Base-by-base conservation (phyloP, 1,140 invertebrate species). In the Bombus breviceps region DNA sequence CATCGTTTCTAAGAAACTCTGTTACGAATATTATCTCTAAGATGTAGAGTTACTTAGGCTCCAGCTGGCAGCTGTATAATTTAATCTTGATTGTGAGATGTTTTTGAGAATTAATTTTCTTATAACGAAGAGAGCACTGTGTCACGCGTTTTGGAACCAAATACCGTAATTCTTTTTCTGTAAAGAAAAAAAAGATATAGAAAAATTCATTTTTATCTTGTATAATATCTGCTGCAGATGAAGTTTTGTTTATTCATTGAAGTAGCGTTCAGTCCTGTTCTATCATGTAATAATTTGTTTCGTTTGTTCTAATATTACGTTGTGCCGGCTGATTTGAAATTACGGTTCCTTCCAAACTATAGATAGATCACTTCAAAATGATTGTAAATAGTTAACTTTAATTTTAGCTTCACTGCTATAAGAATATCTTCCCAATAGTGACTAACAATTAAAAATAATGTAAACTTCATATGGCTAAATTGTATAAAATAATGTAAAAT, bases 1-100 rank as follows among this genome's bases (percentile, higher is more conserved):
- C 74, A 57, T 77, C 75, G 75, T n/a, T 77, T 77, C 75, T 62
- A 41, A 62, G 43, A 47, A 77, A 77, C 37, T 37, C 47, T n/a
- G 43, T 59, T 32, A 34, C 53, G 53, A 77, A 62, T 77, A 77
- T 59, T 77, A 59, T 39, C 12, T 53, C 13, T 53, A n/a, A 59
- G 75, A 62, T 22, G n/a, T 22, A 76, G 69, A 41, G 34, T 76
- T 59, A n/a, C 34, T 43, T 59, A 62, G 37, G 34, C 25, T 13
- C 3, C 57, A 62, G 57, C 53, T 59, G 73, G 32, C 73, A 75
- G 73, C 32, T 76, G 57, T 77, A 41, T 47, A 62, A 77, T 77
- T 77, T 39, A 77, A 77, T 77, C 75, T 77, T 77, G 25, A 74
- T 28, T 25, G 22, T 9, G 18, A 34, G 15, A n/a, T 34, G n/a